Base-by-base conservation (phyloP, 2,797 vertebrate species). In the Muscicapa striata region DNA sequence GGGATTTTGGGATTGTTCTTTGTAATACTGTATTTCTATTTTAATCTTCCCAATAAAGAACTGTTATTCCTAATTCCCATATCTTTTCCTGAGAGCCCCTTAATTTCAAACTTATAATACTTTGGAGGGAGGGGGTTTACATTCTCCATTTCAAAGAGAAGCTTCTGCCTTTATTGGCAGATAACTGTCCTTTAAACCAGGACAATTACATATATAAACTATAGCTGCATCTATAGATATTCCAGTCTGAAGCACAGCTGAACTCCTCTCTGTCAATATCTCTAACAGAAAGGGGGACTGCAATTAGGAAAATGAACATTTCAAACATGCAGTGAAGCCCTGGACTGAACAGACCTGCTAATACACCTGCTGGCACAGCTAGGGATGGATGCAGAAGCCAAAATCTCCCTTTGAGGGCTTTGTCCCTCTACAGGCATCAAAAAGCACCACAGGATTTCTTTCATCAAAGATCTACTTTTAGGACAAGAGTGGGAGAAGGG, bases 191-290 rank as follows among this genome's bases (percentile, higher is more conserved):
- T 41, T 16, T 6, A 41, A 41, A 41, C 41, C 15, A 41, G 16
- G 41, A 16, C 41, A 41, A 32, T 2, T 51, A 38, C 6, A 4
- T 12, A 9, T 15, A 46, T 46, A 46, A 46, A 22, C 45, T 23
- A 23, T 13, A 46, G 45, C 45, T 46, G 23, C 40, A 49, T n/a
- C 48, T 70, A 12, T 48, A 52, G 21, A 6, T 51, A 11, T 49
- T 79, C 36, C 46, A 67, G 23, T 13, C 17, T 51, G 45, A 19
- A 72, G 9, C 18, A 36, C 2, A 6, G 70, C 24, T 0, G 0
- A 70, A 15, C 1, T 5, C 5, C 11, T 70, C 34, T 80, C 66
- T 63, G 43, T 38, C 51, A 54, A 32, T 2, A 1, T 40, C 4
- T 23, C 40, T 79, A 54, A 61, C n/a, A 59, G 24, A 69, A 78